Percentiles rank a stretch among this genome's conserved stretches.
These are phyloP conservation scores for Eristalis tenax DNA, from an alignment of 2,888 invertebrate species.

Conservation along the genomic window DNA sequence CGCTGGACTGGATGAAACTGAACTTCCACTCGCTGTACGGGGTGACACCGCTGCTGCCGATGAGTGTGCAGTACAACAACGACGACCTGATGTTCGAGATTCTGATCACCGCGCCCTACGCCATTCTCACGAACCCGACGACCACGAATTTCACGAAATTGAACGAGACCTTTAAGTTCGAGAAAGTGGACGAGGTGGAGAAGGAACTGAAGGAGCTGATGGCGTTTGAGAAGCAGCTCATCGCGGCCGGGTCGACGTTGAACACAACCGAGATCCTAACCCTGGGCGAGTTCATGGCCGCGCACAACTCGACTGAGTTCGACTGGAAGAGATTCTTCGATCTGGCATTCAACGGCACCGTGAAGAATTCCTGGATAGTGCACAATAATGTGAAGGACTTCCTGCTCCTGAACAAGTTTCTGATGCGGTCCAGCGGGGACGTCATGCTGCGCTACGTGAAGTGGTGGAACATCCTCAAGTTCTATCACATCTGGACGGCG, in stretches of 20 bases:
- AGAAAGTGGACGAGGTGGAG: constrained; percentile 39
- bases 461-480: constrained; percentile 76
- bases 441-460: constrained; percentile 74
- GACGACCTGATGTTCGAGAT: constrained; percentile 74
- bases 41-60: constrained; percentile 75
- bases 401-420: constrained; percentile 73
- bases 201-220: constrained; percentile 71
- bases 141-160: constrained; percentile 74
- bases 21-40: constrained; percentile 77
- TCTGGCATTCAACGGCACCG: constrained; percentile 77
- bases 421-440: constrained; percentile 70
- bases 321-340: constrained; percentile 77
- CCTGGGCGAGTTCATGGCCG: constrained; percentile 73
- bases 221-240: constrained; percentile 75
- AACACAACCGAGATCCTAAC: constrained; percentile 73
- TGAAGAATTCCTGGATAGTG: constrained; percentile 74
- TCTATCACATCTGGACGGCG: constrained; percentile 75
- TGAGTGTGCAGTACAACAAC: constrained; percentile 75
- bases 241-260: constrained; percentile 58
- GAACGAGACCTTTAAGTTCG: constrained; percentile 74
- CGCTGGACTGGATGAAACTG: constrained; percentile 75
- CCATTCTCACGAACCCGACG: constrained; percentile 54
- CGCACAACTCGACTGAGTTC: constrained; percentile 76
- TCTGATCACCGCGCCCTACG: constrained; percentile 71
- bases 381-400: constrained; percentile 74